A percentile compares a stretch with the other conserved stretches of the same genome.
Conservation (phyloP, 2,888 invertebrate species). For the Andrena flavipes region DNA sequence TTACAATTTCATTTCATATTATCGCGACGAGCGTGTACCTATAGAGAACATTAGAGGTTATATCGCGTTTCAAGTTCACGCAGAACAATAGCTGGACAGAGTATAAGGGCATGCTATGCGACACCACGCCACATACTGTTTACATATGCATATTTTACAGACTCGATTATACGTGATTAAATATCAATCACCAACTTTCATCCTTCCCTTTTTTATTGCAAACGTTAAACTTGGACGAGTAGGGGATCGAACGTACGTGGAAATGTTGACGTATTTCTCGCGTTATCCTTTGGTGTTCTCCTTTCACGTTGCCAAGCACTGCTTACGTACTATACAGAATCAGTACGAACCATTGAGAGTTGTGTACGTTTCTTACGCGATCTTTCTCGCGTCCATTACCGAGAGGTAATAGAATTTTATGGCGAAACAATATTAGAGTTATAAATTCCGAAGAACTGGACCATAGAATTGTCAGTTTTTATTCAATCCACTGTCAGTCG, state of each 20-base stretch:
- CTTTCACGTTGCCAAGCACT: constrained; percentile 3
- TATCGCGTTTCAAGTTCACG: constrained; percentile 57
- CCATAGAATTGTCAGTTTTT: not conserved
- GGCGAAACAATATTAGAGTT: not conserved
- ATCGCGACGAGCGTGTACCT: not conserved
- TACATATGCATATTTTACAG: not conserved
- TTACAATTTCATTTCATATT: not conserved
- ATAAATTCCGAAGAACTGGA: not conserved
- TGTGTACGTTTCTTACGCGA: not conserved
- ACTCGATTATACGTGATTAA: not conserved
- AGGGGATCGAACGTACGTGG: not conserved
- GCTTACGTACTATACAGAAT: too few relatives aligned
- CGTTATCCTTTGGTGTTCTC: not conserved
- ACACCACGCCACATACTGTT: not conserved
- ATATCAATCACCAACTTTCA: not conserved
- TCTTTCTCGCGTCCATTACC: not conserved
- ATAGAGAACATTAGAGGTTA: constrained; percentile 54
- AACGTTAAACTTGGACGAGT: not conserved
- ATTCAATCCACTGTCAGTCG: not conserved
- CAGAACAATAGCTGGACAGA: constrained; percentile 10
- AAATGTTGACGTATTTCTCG: not conserved
- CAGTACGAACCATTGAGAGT: not conserved
- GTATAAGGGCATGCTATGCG: not conserved
- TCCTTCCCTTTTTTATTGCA: not conserved
- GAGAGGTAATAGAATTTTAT: not conserved